Conservation (phyloP, 2,797 vertebrate genomes). For the Argya squamiceps region DNA sequence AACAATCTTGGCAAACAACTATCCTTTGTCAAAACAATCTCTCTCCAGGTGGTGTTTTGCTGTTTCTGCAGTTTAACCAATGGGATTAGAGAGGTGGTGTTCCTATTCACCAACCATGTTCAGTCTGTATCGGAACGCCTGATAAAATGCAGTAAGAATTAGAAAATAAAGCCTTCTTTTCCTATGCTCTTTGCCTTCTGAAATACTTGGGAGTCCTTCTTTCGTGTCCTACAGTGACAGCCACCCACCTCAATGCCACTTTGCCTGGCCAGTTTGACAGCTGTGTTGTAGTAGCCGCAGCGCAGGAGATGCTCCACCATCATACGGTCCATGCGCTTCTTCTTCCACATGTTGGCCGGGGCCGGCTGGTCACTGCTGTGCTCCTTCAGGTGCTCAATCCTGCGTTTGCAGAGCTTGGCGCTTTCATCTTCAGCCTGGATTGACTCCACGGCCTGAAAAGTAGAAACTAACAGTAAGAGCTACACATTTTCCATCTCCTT, state of each 20-base stretch:
- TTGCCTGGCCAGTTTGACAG: constrained; percentile 94
- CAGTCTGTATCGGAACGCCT: too few relatives aligned
- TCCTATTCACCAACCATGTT: too few relatives aligned
- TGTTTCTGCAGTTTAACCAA: too few relatives aligned
- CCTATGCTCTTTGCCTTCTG: too few relatives aligned
- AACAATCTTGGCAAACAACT: too few relatives aligned
- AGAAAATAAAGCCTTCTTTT: too few relatives aligned
- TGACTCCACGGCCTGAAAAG: constrained; percentile 90
- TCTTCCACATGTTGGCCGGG: constrained; percentile 95
- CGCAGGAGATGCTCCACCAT: constrained; percentile 98
- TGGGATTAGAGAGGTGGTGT: too few relatives aligned
- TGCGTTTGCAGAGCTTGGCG: constrained; percentile 94
- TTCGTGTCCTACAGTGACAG: too few relatives aligned
- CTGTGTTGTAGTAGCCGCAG: constrained; percentile 98
- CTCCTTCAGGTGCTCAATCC: constrained; percentile 97
- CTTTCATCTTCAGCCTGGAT: constrained; percentile 99
- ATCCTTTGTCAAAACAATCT: too few relatives aligned
- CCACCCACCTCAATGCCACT: constrained; percentile 92
- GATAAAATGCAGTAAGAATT: too few relatives aligned
- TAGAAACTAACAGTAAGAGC: background rate
- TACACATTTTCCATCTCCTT: background rate
- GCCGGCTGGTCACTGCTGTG: constrained; percentile 96
- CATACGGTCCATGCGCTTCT: constrained; percentile 99
- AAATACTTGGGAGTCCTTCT: too few relatives aligned
- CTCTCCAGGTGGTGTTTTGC: too few relatives aligned